These are phyloP conservation scores for Sinohyriopsis cumingii DNA, from an alignment of 2,888 invertebrate genomes.

Conservation along the genomic window DNA sequence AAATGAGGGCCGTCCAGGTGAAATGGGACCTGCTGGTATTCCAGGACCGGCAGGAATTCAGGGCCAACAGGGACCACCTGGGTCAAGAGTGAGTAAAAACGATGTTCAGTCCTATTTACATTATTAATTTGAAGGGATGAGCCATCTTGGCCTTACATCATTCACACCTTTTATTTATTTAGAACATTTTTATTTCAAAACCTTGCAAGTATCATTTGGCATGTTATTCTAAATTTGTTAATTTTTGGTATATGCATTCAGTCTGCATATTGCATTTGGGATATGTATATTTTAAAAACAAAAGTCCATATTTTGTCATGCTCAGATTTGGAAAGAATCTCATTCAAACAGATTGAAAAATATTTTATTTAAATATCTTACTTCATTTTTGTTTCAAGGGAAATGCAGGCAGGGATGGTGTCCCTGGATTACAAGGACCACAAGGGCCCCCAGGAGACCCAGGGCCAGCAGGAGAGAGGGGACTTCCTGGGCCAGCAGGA, in stretches of 20 bases:
- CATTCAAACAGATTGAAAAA: too few species aligned
- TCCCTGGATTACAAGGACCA: constrained; percentile 47
- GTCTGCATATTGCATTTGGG: too few species aligned
- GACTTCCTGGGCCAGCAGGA: constrained; percentile 55
- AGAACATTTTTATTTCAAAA: too few species aligned
- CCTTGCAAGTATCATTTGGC: too few species aligned
- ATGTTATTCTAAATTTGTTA: too few species aligned
- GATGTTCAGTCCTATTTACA: background rate
- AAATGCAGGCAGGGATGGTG: constrained; percentile 52
- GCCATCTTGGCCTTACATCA: background rate
- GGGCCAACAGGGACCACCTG: constrained; percentile 75
- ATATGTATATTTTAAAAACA: too few species aligned
- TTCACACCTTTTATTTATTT: too few species aligned
- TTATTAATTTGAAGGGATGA: background rate
- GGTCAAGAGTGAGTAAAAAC: constrained; percentile 53
- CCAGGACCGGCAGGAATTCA: constrained; percentile 77
- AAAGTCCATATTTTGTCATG: too few species aligned
- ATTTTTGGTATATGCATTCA: too few species aligned
- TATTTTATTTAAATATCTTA: too few species aligned
- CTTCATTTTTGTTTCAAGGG: constrained; percentile 41
- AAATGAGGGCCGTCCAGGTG: constrained; percentile 86
- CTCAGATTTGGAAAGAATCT: too few species aligned
- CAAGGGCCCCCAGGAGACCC: constrained; percentile 56
- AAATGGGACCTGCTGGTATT: constrained; percentile 75
- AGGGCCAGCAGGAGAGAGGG: constrained; percentile 55